Conservation (phyloP, 2,888 invertebrate species). For the Synanthedon myopaeformis region DNA sequence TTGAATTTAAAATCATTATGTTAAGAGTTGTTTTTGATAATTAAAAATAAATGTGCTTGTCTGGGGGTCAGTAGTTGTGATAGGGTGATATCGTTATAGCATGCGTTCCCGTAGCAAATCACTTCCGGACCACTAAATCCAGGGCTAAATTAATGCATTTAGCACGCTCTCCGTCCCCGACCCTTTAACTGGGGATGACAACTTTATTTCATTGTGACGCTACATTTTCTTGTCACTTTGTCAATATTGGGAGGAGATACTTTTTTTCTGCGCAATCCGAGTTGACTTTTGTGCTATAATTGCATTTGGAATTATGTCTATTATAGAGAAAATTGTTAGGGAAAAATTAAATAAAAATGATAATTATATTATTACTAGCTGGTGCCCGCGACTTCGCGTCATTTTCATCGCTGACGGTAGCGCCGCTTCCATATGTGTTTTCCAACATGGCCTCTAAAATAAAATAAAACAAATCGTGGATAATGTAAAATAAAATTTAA, state of each 20-base stretch:
- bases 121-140: slow-evolving; percentile 70
- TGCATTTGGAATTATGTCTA: background rate
- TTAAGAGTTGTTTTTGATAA: background rate
- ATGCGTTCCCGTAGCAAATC: slow-evolving; percentile 70
- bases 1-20: background rate
- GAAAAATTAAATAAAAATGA: no score
- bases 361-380: no score
- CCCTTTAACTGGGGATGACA: slow-evolving; percentile 63
- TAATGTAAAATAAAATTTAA: no score
- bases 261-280: background rate
- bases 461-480: no score
- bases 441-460: no score
- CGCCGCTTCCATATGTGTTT: no score
- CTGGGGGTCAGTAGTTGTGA: slow-evolving; percentile 47
- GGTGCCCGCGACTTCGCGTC: no score
- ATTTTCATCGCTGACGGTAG: no score
- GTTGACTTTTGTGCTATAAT: background rate
- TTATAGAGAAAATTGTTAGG: background rate
- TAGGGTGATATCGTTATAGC: slow-evolving; percentile 57
- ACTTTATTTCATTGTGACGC: slow-evolving; percentile 66
- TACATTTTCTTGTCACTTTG: slow-evolving; percentile 67
- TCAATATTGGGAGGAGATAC: slow-evolving; percentile 27
- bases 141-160: slow-evolving; percentile 70
- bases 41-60: slow-evolving; percentile 27
- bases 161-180: slow-evolving; percentile 64